Base-by-base conservation (phyloP, 2,113 vertebrate genomes). In the Trogon surrucura region DNA sequence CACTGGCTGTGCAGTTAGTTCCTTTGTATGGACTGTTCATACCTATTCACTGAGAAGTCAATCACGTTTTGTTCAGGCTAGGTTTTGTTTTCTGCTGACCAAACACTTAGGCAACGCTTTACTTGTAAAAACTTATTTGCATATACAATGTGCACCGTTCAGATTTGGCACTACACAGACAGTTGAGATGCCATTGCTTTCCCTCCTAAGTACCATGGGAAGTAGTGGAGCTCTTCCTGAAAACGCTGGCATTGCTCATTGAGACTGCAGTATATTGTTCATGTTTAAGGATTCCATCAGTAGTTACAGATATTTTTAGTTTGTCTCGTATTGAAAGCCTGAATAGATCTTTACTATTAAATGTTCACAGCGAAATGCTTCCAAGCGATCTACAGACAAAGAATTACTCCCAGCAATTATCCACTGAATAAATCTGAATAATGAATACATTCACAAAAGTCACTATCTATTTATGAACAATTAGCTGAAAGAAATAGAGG, bases 361-460 rank as follows among this genome's bases (percentile, higher is more conserved):
- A 77, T 77, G 62, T 66, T 89, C 89, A 71, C 73, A 93, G 54
- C 3, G 3, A 92, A 96, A 86, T 69, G 27, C 79, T 95, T 94
- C 73, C 36, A 82, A 82, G 92, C 57, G 89, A 72, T 91, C 88
- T 87, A 92, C n/a, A 89, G 79, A 89, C 79, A 91, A 89, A 94
- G 57, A 96, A 95, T 96, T 96, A 92, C 69, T 93, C 90, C 51
- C 65, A 78, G 92, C 34, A 96, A 97, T 96, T 96, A 96, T 84
- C 83, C 77, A 61, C 61, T 81, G 95, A 96, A 95, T 96, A 96
- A 95, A 96, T 95, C 92, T 93, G 92, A 96, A 95, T 94, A 97
- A 96, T 96, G 75, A 96, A 88, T 79, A 41, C 4, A 4, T 84
- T 93, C 62, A 86, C 71, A 72, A 71, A 97, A 96, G 88, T 95